phyloP scores from a whole-genome alignment of 2,113 vertebrate genomes.

The Telmatochromis sp. region DNA sequence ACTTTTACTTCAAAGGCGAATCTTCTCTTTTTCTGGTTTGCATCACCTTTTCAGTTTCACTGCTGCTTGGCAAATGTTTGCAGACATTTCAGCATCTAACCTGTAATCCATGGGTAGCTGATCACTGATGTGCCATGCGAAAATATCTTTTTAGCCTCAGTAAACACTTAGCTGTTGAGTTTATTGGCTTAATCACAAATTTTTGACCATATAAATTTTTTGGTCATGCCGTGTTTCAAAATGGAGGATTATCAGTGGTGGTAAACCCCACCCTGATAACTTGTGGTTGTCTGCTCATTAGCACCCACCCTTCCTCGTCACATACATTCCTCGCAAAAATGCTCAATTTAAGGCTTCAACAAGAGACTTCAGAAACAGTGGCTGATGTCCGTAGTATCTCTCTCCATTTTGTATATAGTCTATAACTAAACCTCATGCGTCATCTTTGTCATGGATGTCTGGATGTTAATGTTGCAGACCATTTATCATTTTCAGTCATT shows the following conservation, averaged over 20 bases:
- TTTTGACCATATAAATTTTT: rapidly evolving
- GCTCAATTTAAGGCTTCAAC: neutral
- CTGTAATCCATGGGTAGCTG: neutral
- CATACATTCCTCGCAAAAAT: neutral
- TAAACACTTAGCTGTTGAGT: neutral
- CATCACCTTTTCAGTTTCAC: neutral
- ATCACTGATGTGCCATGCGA: rapidly evolving
- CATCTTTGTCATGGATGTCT: neutral
- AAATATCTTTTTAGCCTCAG: neutral
- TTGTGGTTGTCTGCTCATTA: neutral
- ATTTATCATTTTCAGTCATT: neutral
- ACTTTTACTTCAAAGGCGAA: neutral
- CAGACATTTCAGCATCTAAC: neutral
- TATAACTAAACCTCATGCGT: neutral
- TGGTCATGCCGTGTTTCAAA: neutral
- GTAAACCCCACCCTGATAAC: neutral
- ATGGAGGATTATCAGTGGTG: neutral
- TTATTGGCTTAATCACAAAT: neutral
- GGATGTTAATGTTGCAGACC: neutral
- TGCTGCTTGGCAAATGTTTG: neutral
- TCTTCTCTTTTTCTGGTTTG: neutral
- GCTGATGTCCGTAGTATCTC: neutral
- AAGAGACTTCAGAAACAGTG: neutral
- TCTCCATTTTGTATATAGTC: neutral
- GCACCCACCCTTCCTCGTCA: neutral